Percentiles rank a stretch among this genome's conserved stretches.
phyloP scores from a whole-genome alignment of 2,888 invertebrate species.

The Dorcus hopei region DNA sequence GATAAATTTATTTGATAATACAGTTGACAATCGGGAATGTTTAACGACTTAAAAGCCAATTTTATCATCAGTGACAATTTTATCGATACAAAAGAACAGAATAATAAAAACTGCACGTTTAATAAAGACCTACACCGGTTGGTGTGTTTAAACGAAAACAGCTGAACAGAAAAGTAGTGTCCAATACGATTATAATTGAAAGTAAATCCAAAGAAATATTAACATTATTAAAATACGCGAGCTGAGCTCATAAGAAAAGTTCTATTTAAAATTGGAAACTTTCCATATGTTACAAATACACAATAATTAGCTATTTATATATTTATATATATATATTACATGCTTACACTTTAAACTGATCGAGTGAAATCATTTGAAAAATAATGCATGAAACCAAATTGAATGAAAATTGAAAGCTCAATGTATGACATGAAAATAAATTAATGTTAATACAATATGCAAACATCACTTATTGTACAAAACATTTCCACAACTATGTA shows the following conservation, averaged over 20 bases:
- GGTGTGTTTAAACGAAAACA: not conserved
- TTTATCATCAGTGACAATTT: constrained; percentile 7
- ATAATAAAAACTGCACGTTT: constrained; percentile 7
- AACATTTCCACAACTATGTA: too few species aligned
- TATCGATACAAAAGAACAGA: constrained; percentile 9
- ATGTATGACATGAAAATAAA: constrained; percentile 2
- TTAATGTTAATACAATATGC: not conserved
- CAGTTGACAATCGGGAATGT: constrained; percentile 50
- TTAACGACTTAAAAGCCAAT: constrained; percentile 36
- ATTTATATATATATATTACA: constrained; percentile 27
- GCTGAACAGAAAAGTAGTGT: not conserved
- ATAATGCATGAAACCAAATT: not conserved
- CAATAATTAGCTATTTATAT: constrained; percentile 24
- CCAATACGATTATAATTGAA: constrained; percentile 3
- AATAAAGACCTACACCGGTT: not conserved
- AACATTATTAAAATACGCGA: constrained; percentile 38
- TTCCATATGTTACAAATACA: constrained; percentile 49
- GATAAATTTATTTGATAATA: constrained; percentile 49
- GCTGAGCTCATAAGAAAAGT: constrained; percentile 33
- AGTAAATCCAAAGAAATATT: constrained; percentile 26
- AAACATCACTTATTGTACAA: not conserved
- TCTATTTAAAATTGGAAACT: constrained; percentile 40
- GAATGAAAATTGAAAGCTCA: not conserved
- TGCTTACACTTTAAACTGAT: constrained; percentile 17
- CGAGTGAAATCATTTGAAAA: constrained; percentile 12